Percentiles rank a stretch among this genome's conserved stretches.
Conservation (phyloP, 2,797 vertebrate species). For the Pyrocephalus nanus region DNA sequence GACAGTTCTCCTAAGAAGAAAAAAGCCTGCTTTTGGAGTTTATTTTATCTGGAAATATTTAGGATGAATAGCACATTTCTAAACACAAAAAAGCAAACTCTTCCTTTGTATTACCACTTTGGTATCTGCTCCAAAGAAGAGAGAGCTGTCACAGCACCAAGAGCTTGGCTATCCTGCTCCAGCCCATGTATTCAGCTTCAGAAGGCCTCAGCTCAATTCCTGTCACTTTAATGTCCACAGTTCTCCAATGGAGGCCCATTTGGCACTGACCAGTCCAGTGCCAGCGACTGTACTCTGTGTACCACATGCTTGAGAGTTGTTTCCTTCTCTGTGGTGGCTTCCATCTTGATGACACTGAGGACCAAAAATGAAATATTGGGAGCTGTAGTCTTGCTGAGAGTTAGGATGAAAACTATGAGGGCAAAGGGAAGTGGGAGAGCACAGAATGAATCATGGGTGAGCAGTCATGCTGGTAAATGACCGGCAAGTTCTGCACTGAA, state of each 20-base stretch:
- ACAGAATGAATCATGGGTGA: fast-evolving
- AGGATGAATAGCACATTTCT: background rate
- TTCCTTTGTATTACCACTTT: background rate
- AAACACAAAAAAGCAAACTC: background rate
- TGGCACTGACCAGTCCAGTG: background rate
- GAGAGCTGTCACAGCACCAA: background rate
- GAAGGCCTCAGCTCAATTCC: background rate
- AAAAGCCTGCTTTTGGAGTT: background rate
- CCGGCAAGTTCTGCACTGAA: background rate
- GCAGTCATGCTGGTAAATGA: background rate
- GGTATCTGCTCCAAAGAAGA: background rate
- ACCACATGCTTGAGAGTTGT: background rate
- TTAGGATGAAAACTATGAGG: background rate
- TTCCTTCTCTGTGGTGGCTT: background rate
- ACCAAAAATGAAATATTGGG: background rate
- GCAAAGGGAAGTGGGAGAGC: fast-evolving
- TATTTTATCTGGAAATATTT: background rate
- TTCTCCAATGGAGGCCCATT: background rate
- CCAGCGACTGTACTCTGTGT: background rate
- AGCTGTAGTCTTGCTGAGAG: background rate
- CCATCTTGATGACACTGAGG: background rate
- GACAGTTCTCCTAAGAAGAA: background rate
- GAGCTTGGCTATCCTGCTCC: background rate
- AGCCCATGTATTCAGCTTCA: background rate
- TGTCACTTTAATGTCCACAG: background rate